Percentiles rank a stretch among this genome's conserved stretches.
Conservation (phyloP, 2,797 vertebrate genomes). For the Sarcophilus harrisii region DNA sequence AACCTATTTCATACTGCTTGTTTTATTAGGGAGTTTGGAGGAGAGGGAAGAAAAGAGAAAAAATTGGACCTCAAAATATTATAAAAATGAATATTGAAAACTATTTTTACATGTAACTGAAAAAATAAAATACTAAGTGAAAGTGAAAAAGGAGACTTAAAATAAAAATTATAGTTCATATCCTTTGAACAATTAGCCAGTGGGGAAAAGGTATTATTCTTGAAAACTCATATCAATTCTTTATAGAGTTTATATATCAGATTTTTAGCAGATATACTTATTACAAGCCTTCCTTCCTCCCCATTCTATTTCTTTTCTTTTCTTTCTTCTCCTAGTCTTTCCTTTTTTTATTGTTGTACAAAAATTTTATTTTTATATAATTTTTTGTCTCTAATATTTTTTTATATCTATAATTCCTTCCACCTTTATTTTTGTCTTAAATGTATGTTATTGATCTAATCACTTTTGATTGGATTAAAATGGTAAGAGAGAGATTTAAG, state of each 20-base stretch:
- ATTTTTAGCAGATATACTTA: neutral
- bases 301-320: neutral
- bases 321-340: neutral
- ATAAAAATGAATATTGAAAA: too few species aligned
- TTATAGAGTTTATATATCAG: neutral
- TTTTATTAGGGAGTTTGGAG: too few species aligned
- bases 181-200: neutral
- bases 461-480: neutral
- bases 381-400: too few species aligned
- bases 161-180: neutral
- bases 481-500: neutral
- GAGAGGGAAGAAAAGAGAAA: too few species aligned
- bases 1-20: too few species aligned
- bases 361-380: neutral
- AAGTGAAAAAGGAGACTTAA: too few species aligned
- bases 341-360: neutral
- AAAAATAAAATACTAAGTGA: too few species aligned
- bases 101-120: too few species aligned
- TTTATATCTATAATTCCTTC: neutral
- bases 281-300: neutral
- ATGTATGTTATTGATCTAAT: neutral
- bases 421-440: neutral
- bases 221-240: neutral
- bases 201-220: neutral
- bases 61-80: too few species aligned